Evolutionary conservation across 2,888 invertebrate genomes (phyloP).

Genomic region (Arge pagana): DNA sequence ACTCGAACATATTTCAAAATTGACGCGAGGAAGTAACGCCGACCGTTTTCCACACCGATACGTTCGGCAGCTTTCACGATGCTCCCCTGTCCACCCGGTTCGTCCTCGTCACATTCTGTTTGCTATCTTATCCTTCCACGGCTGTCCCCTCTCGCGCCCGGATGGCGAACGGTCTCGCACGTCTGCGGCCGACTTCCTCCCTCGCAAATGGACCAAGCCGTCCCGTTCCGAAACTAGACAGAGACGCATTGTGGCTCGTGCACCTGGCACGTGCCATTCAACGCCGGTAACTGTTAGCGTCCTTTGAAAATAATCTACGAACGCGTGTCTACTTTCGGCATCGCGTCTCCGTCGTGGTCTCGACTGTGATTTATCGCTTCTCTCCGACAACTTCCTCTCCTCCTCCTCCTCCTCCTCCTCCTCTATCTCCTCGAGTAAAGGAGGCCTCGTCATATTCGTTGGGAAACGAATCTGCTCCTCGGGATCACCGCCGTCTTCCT

Average conservation of each 20-base stretch:
- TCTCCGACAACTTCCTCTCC: too few relatives aligned
- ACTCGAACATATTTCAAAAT: conserved; percentile 8
- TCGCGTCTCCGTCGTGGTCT: too few relatives aligned
- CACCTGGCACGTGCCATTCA: conserved; percentile 56
- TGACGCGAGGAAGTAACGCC: too few relatives aligned
- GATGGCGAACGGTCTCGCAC: conserved; percentile 38
- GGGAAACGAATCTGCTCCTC: too few relatives aligned
- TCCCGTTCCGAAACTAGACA: conserved; percentile 35
- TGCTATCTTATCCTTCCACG: conserved; percentile 6
- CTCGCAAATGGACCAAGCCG: conserved; percentile 28
- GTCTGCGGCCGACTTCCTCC: conserved; percentile 52
- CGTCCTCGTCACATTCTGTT: conserved; percentile 1
- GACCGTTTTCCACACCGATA: not conserved
- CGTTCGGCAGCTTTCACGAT: conserved; percentile 8
- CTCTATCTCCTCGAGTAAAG: too few relatives aligned
- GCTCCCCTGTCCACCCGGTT: conserved; percentile 14
- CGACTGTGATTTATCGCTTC: too few relatives aligned
- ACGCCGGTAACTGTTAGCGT: conserved; percentile 13
- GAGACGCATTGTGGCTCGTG: conserved; percentile 51
- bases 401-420: too few relatives aligned
- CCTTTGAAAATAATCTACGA: conserved; percentile 10
- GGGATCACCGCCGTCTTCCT: too few relatives aligned
- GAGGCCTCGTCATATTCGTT: too few relatives aligned
- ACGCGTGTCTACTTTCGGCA: conserved; percentile 16
- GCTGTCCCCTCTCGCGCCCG: conserved; percentile 29